A percentile compares a stretch with the other conserved stretches of the same genome.
Evolutionary conservation across 2,888 invertebrate species (phyloP).

Genomic region (Chironomus tentans): DNA sequence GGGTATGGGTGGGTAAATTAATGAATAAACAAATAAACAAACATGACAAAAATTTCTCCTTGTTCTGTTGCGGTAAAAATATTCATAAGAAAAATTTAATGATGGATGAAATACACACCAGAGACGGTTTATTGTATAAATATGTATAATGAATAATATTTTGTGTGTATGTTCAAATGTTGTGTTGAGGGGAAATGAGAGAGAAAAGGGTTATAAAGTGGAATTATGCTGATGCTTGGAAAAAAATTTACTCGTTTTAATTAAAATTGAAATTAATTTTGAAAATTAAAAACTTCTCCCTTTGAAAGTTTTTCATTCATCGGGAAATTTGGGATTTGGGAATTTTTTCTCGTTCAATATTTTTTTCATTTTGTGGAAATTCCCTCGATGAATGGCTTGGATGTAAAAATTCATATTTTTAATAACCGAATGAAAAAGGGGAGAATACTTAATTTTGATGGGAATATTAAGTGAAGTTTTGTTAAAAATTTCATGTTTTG

Average conservation of each 20-base stretch:
- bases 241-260: conserved; percentile 1
- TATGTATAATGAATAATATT: neutral
- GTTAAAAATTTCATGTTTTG: no score
- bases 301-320: neutral
- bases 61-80: neutral
- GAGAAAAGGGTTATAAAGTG: conserved; percentile 4
- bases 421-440: no score
- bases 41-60: neutral
- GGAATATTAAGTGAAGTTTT: no score
- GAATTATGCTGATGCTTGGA: neutral
- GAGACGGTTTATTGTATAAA: conserved; percentile 7
- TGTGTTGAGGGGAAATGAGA: neutral
- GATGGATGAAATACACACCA: conserved; percentile 5
- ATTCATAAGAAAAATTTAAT: conserved; percentile 13
- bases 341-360: no score
- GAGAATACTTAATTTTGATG: no score
- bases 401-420: no score
- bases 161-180: neutral
- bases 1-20: neutral
- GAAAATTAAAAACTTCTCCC: conserved; percentile 16
- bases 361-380: no score
- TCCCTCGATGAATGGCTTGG: no score
- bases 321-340: neutral
- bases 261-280: conserved; percentile 22
- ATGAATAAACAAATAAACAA: neutral